Conservation (phyloP, 2,797 vertebrate species). For the Artibeus lituratus region DNA sequence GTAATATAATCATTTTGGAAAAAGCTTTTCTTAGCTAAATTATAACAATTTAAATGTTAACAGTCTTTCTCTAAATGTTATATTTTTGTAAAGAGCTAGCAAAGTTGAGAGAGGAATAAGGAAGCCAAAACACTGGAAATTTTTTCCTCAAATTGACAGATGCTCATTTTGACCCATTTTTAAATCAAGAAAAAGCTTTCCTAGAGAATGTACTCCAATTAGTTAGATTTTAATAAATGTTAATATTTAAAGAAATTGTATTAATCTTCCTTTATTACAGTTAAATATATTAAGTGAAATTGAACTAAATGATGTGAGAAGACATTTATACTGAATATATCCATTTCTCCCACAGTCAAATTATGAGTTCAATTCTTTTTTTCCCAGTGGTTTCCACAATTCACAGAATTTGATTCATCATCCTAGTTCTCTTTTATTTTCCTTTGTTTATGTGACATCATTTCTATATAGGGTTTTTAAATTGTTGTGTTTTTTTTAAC, state of each 20-base stretch:
- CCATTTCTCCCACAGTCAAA: background rate
- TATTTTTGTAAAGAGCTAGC: conserved; percentile 7
- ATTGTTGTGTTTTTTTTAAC: background rate
- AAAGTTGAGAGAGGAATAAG: background rate
- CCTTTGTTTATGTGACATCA: background rate
- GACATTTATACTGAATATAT: background rate
- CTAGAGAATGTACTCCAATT: background rate
- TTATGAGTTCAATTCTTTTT: background rate
- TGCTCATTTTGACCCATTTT: conserved; percentile 30
- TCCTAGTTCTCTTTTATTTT: background rate
- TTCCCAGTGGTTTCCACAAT: background rate
- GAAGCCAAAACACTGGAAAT: background rate
- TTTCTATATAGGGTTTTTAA: background rate
- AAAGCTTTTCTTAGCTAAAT: conserved; percentile 32
- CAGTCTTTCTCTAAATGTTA: background rate
- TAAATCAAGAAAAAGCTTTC: background rate
- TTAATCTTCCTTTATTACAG: background rate
- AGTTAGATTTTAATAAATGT: background rate
- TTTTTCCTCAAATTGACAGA: background rate
- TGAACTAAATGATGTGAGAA: background rate
- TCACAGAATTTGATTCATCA: background rate
- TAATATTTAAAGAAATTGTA: background rate
- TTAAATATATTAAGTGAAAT: background rate
- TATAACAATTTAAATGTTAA: conserved; percentile 8
- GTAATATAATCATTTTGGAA: background rate